Evolutionary conservation across 2,113 vertebrate genomes (phyloP).

Genomic region (Otolemur garnettii): DNA sequence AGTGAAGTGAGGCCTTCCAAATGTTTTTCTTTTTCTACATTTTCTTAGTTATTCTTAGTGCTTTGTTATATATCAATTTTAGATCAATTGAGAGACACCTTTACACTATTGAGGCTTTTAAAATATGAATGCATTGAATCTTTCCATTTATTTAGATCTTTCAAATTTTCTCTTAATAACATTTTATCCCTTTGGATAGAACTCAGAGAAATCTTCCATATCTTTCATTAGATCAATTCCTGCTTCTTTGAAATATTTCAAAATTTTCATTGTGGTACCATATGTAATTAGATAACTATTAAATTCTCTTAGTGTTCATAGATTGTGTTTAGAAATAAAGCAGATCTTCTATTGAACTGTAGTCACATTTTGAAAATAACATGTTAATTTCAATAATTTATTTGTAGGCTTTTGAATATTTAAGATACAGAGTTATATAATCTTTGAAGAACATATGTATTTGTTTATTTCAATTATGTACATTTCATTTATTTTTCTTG

Average conservation of each 20-base stretch:
- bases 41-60: background rate
- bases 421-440: background rate
- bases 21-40: background rate
- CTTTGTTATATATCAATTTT: background rate
- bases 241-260: conserved; percentile 20
- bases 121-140: background rate
- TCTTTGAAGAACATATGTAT: background rate
- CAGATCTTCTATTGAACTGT: background rate
- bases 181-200: background rate
- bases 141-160: background rate
- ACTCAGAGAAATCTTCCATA: background rate
- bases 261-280: background rate
- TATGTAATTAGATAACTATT: background rate
- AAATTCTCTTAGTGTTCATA: background rate
- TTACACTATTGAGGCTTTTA: background rate
- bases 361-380: background rate
- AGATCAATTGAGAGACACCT: background rate
- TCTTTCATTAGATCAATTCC: background rate
- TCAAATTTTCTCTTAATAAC: background rate
- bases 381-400: background rate
- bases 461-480: background rate
- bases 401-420: background rate
- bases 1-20: background rate
- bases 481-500: background rate
- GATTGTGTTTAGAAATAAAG: background rate